Evolutionary conservation across 2,888 invertebrate species (phyloP).

Genomic region (Idaea aversata): DNA sequence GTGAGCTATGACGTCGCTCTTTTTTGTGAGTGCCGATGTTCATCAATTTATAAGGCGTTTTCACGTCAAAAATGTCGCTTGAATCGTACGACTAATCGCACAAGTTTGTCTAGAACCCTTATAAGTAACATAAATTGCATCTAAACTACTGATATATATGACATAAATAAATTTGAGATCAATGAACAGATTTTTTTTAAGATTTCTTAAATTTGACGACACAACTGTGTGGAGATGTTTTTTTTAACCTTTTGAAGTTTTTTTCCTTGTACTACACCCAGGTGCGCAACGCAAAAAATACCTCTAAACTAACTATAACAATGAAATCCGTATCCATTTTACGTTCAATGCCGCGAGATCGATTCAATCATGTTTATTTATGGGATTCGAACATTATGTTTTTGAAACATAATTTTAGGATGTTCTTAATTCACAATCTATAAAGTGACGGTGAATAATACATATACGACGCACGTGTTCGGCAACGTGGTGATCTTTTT

Average conservation of each 20-base stretch:
- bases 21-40: too few relatives aligned
- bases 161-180: conserved; percentile 78
- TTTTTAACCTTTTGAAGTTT: conserved; percentile 14
- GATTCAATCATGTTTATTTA: conserved; percentile 31
- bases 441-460: not conserved
- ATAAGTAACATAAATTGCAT: conserved; percentile 69
- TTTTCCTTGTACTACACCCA: conserved; percentile 54
- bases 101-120: conserved; percentile 30
- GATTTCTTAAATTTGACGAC: conserved; percentile 34
- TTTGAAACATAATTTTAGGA: not conserved
- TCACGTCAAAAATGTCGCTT: too few relatives aligned
- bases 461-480: not conserved
- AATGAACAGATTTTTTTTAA: conserved; percentile 58
- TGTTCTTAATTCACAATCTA: not conserved
- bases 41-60: too few relatives aligned
- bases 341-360: conserved; percentile 50
- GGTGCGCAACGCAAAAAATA: conserved; percentile 60
- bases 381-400: not conserved
- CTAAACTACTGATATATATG: conserved; percentile 53
- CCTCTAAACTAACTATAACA: conserved; percentile 47
- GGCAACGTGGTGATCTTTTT: not conserved
- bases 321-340: conserved; percentile 43
- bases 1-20: too few relatives aligned
- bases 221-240: conserved; percentile 25
- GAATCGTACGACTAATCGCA: conserved; percentile 4